phyloP scores from a whole-genome alignment of 2,888 invertebrate genomes.

The Thalpophila matura region DNA sequence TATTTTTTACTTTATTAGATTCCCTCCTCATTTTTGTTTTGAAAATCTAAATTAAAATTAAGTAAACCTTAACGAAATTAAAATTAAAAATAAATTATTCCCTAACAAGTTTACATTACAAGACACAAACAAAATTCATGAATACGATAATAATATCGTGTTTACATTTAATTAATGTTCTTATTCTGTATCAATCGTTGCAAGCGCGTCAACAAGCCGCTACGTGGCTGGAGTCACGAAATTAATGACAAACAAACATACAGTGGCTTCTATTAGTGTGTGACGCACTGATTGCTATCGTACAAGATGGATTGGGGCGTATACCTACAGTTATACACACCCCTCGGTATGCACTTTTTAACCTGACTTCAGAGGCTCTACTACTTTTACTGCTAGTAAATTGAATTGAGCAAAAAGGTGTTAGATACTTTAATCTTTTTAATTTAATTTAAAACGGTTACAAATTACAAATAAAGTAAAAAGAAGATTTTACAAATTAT shows the following conservation, averaged over 20 bases:
- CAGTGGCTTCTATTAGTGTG: conserved; percentile 69
- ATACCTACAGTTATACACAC: conserved; percentile 34
- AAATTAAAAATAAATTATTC: conserved; percentile 2
- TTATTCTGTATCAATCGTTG: conserved; percentile 50
- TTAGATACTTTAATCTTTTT: background rate
- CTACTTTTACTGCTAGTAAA: conserved; percentile 21
- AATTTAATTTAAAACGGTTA: too few species aligned
- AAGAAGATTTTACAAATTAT: conserved; percentile 36
- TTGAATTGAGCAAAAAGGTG: background rate
- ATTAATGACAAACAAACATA: conserved; percentile 73
- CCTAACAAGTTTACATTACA: conserved; percentile 7
- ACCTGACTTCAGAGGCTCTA: too few species aligned
- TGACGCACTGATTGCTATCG: conserved; percentile 72
- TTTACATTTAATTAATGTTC: conserved; percentile 49
- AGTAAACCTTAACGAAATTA: conserved; percentile 1
- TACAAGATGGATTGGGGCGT: conserved; percentile 67
- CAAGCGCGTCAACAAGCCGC: conserved; percentile 38
- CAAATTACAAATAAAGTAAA: conserved; percentile 11
- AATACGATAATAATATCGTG: conserved; percentile 31
- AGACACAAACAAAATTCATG: conserved; percentile 26
- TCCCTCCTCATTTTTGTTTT: background rate
- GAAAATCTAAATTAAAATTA: background rate
- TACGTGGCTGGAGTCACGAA: conserved; percentile 56
- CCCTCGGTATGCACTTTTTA: conserved; percentile 52
- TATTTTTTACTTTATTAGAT: conserved; percentile 11